A percentile compares a stretch with the other conserved stretches of the same genome.
These are phyloP conservation scores for Cyclopterus lumpus DNA, from an alignment of 2,797 vertebrate species.

Conservation along the genomic window DNA sequence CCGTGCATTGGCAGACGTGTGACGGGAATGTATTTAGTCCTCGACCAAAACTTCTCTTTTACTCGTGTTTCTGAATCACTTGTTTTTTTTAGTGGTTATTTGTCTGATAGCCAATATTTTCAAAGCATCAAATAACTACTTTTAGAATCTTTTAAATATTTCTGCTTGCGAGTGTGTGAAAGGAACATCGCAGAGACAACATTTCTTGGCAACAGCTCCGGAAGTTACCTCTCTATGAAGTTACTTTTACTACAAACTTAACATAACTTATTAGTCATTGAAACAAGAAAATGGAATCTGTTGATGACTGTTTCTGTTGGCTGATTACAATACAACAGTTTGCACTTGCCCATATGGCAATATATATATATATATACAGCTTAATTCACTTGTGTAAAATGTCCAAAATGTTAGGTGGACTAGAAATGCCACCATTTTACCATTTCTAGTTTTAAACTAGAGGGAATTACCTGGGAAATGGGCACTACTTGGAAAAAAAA, in stretches of 20 bases:
- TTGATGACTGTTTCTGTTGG: too few species aligned
- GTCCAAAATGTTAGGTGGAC: too few species aligned
- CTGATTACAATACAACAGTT: too few species aligned
- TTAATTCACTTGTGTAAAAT: too few species aligned
- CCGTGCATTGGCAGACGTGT: not conserved
- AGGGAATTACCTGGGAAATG: not conserved
- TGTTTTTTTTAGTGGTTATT: not conserved
- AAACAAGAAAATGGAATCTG: too few species aligned
- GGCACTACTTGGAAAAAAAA: not conserved
- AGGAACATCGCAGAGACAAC: not conserved
- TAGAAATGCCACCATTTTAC: too few species aligned
- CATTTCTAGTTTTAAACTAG: not conserved
- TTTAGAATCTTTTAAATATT: not conserved
- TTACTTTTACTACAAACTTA: too few species aligned
- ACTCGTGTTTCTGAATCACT: not conserved
- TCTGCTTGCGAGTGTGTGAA: not conserved
- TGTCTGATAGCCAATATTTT: not conserved
- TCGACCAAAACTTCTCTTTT: not conserved
- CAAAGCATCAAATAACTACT: not conserved
- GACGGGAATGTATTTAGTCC: not conserved
- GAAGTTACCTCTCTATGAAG: not conserved
- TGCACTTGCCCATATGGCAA: too few species aligned
- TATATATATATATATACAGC: too few species aligned
- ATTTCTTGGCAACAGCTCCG: not conserved
- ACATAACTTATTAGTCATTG: too few species aligned